phyloP scores from a whole-genome alignment of 2,888 invertebrate genomes.

The Leptinotarsa juncta region DNA sequence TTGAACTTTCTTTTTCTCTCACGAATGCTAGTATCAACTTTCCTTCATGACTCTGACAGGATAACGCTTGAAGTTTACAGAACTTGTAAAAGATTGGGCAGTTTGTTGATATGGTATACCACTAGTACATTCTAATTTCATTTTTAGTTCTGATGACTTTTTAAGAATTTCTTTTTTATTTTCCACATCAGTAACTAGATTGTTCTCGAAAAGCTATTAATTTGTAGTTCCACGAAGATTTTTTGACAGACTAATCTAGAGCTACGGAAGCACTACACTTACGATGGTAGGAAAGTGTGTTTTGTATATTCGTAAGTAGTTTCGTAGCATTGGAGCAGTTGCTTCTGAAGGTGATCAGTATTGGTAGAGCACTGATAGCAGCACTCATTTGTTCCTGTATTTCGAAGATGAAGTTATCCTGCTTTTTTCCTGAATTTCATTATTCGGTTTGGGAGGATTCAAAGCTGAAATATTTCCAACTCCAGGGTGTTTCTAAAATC shows the following conservation, averaged over 20 bases:
- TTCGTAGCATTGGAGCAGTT: background rate
- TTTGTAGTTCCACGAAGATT: constrained; percentile 16
- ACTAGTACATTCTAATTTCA: background rate
- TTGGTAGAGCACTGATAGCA: background rate
- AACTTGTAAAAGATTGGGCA: background rate
- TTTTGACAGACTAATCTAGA: constrained; percentile 12
- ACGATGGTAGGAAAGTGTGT: constrained; percentile 13
- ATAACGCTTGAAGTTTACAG: constrained; percentile 10
- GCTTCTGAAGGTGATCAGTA: background rate
- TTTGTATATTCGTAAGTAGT: constrained; percentile 9
- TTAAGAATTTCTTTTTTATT: constrained; percentile 10
- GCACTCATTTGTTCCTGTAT: background rate
- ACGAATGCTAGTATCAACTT: background rate
- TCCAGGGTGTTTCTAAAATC: too few species aligned
- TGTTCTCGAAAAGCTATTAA: constrained; percentile 20
- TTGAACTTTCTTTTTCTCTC: background rate
- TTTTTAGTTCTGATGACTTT: constrained; percentile 72
- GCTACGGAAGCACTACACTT: background rate
- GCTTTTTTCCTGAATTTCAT: background rate
- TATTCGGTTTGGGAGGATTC: background rate
- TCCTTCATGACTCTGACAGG: background rate
- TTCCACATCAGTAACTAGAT: constrained; percentile 18
- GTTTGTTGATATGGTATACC: background rate
- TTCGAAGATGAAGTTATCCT: background rate
- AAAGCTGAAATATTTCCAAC: too few species aligned